A percentile compares a stretch with the other conserved stretches of the same genome.
phyloP scores from a whole-genome alignment of 2,888 invertebrate species.

The Tenthredo notha region DNA sequence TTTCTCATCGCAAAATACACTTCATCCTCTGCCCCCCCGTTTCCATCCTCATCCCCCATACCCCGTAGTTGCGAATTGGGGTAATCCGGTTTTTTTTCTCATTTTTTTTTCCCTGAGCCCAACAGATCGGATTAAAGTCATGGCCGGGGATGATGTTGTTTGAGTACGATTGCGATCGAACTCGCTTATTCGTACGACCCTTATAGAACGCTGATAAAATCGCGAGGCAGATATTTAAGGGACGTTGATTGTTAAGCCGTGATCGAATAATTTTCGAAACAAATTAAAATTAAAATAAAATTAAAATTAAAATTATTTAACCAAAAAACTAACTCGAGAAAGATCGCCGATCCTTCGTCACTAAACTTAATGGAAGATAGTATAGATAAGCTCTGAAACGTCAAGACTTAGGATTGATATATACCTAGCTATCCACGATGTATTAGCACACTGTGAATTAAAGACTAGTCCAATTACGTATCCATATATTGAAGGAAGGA shows the following conservation, averaged over 20 bases:
- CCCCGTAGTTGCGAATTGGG: conserved; percentile 28
- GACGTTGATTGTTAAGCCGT: neutral
- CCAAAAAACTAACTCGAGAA: too few relatives aligned
- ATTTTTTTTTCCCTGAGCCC: neutral
- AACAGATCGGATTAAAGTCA: conserved; percentile 42
- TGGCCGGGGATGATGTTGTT: conserved; percentile 36
- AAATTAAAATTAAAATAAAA: neutral
- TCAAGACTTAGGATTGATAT: neutral
- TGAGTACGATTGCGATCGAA: conserved; percentile 24
- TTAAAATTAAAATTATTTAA: too few relatives aligned
- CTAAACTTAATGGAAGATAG: neutral
- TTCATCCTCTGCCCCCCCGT: neutral
- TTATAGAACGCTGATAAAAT: neutral
- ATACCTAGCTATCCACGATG: neutral
- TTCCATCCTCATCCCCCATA: neutral
- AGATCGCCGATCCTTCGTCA: too few relatives aligned
- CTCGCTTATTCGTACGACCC: too few relatives aligned
- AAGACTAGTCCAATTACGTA: neutral
- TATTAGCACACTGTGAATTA: neutral
- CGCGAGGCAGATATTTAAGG: neutral
- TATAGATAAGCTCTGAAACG: neutral
- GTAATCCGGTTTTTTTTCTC: conserved; percentile 50
- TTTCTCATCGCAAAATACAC: neutral
- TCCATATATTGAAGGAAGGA: neutral
- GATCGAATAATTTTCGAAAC: neutral